Percentiles rank a stretch among this genome's conserved stretches.
Evolutionary conservation across 2,888 invertebrate genomes (phyloP).

Genomic region (Helicoverpa assulta): DNA sequence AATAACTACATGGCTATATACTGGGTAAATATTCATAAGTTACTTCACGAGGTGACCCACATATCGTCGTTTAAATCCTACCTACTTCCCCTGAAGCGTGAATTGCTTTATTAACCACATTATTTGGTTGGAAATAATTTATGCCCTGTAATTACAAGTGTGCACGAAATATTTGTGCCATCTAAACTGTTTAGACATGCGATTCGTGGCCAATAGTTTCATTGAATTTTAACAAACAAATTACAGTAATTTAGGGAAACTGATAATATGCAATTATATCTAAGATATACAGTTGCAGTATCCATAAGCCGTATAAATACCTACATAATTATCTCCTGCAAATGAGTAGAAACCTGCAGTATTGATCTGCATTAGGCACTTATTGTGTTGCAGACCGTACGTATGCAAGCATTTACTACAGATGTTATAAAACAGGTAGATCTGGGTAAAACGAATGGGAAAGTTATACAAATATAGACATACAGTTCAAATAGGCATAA

Average conservation of each 20-base stretch:
- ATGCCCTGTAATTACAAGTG: constrained; percentile 61
- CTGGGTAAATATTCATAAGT: constrained; percentile 74
- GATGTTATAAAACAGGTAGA: constrained; percentile 15
- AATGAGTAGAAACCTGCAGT: constrained; percentile 12
- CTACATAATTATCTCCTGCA: constrained; percentile 4
- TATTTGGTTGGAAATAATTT: constrained; percentile 66
- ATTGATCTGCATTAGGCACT: neutral
- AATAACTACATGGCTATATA: constrained; percentile 76
- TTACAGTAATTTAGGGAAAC: constrained; percentile 23
- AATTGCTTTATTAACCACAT: constrained; percentile 72
- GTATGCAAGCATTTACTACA: constrained; percentile 2
- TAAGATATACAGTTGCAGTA: constrained; percentile 1
- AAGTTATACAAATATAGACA: constrained; percentile 46
- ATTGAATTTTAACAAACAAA: constrained; percentile 15
- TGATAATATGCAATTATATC: neutral
- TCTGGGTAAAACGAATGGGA: constrained; percentile 34
- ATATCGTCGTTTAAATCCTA: constrained; percentile 71
- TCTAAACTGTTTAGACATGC: constrained; percentile 55
- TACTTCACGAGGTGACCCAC: constrained; percentile 80
- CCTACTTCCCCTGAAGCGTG: constrained; percentile 75
- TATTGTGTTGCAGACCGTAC: constrained; percentile 8
- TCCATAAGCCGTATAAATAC: neutral
- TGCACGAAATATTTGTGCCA: constrained; percentile 54
- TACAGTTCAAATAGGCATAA: constrained; percentile 43
- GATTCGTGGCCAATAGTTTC: constrained; percentile 23